Evolutionary conservation across 2,113 vertebrate genomes (phyloP), one percentile per base, ranked within the genome.

Genomic region (Capreolus pygargus): DNA sequence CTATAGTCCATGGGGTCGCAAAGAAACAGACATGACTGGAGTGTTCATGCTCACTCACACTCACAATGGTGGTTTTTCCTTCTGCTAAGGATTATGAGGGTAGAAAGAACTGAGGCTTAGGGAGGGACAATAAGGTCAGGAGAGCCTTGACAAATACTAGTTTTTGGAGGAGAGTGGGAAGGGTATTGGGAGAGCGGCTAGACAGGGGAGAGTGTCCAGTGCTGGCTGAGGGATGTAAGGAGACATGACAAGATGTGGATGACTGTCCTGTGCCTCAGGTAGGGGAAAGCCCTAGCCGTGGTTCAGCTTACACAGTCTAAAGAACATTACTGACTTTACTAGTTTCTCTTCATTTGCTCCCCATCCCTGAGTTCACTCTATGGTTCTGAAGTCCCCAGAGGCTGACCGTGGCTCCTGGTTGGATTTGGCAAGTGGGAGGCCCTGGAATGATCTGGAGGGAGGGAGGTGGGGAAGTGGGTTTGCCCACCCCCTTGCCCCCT

Each of bases 1-100:
- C 36, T 76, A 43, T 23, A 27, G 23, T 76, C 70, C 23, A 43
- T 43, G 70, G 23, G 23, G 39, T 76, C 39, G 2, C 21, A 43
- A 76, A 76, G 23, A 43, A 39, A 43, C 70, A 76, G 70, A 76
- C 6, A 6, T 43, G 23, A 27, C 70, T 76, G 70, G 70, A 76
- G 70, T 1, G 0, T 27, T 6, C 36, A 43, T 1, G 1, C 11
- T 43, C 39, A 15, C 11, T 43, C 36, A 43, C 70, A 15, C 6
- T 8, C 36, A 25, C 36, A 74, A 25, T 0, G 67, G 5, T 36
- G 67, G 33, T 81, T 9, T 43, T 64, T 84, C 2, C 33, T 30
- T 89, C 39, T 82, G 58, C 27, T 81, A 60, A 67, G 30, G 28
- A 45, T 9, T 39, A 25, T 17, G 52, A 7, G 27, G 87, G 10